Evolutionary conservation across 2,888 invertebrate species (phyloP).

Genomic region (Acleris emargana): DNA sequence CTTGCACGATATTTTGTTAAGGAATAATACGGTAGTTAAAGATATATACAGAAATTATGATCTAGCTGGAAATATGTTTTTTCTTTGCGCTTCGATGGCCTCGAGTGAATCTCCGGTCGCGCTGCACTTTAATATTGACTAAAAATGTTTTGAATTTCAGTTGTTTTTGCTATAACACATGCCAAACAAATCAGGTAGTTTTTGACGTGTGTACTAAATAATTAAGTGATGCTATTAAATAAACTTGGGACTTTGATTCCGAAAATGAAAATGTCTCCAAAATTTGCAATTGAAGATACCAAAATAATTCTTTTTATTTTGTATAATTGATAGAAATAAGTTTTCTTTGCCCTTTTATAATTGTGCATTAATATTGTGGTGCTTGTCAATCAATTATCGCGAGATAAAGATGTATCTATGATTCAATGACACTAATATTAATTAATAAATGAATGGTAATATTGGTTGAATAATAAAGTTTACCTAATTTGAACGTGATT

Average conservation of each 20-base stretch:
- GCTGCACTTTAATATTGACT: not conserved
- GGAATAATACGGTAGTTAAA: not conserved
- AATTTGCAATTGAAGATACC: slow-evolving; percentile 21
- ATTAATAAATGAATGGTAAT: too few species aligned
- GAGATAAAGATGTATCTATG: not conserved
- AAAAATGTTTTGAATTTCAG: slow-evolving; percentile 4
- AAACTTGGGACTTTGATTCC: slow-evolving; percentile 14
- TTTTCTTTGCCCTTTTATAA: slow-evolving; percentile 10
- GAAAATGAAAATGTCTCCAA: slow-evolving; percentile 13
- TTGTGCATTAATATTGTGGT: slow-evolving; percentile 6
- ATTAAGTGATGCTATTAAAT: slow-evolving; percentile 10
- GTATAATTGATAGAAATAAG: slow-evolving; percentile 31
- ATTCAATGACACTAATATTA: not conserved
- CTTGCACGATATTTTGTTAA: not conserved
- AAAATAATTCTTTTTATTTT: slow-evolving; percentile 20
- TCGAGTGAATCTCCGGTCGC: not conserved
- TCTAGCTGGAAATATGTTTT: slow-evolving; percentile 10
- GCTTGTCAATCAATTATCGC: slow-evolving; percentile 15
- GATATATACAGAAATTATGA: too few species aligned
- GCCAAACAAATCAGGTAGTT: slow-evolving; percentile 17
- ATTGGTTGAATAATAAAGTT: too few species aligned
- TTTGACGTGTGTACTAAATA: slow-evolving; percentile 15
- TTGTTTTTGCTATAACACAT: slow-evolving; percentile 9
- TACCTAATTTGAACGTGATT: not conserved
- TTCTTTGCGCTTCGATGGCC: not conserved